Percentiles rank a stretch among this genome's conserved stretches.
Conservation (phyloP, 2,888 invertebrate species). For the Melitaea athalia region DNA sequence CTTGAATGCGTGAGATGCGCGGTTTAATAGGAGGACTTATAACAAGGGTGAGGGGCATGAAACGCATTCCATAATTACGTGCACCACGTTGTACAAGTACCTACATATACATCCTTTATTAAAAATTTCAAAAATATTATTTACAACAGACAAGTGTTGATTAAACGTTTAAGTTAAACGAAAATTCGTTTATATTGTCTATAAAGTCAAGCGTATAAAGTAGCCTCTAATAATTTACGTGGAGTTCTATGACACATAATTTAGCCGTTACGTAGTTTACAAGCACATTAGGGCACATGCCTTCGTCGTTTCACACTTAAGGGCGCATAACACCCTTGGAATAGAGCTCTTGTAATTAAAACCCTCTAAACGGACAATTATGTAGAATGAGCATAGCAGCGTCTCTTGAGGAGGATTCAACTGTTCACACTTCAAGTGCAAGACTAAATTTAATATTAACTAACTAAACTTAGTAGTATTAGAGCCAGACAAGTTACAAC, state of each 20-base stretch:
- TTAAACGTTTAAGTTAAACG: constrained; percentile 5
- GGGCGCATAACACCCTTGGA: constrained; percentile 73
- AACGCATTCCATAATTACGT: constrained; percentile 74
- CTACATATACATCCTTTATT: constrained; percentile 69
- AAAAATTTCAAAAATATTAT: constrained; percentile 42
- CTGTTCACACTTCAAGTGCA: constrained; percentile 19
- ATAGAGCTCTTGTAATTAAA: constrained; percentile 77
- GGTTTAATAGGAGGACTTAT: constrained; percentile 75
- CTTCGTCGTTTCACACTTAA: constrained; percentile 61
- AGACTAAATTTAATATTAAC: constrained; percentile 26
- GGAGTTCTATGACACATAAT: constrained; percentile 40
- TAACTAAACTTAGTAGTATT: neutral
- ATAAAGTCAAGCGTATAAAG: constrained; percentile 17
- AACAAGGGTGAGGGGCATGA: constrained; percentile 69
- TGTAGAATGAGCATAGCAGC: constrained; percentile 43
- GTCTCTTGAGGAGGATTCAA: constrained; percentile 41
- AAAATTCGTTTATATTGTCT: neutral
- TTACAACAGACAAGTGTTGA: neutral
- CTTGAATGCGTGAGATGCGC: constrained; percentile 71
- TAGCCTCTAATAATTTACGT: constrained; percentile 34
- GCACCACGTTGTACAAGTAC: constrained; percentile 60
- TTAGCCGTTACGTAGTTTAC: constrained; percentile 68
- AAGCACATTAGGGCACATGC: constrained; percentile 60
- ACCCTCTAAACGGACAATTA: constrained; percentile 75
- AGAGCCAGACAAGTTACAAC: neutral